Evolutionary conservation across 2,113 vertebrate genomes (phyloP).

Genomic region (Stercorarius parasiticus): DNA sequence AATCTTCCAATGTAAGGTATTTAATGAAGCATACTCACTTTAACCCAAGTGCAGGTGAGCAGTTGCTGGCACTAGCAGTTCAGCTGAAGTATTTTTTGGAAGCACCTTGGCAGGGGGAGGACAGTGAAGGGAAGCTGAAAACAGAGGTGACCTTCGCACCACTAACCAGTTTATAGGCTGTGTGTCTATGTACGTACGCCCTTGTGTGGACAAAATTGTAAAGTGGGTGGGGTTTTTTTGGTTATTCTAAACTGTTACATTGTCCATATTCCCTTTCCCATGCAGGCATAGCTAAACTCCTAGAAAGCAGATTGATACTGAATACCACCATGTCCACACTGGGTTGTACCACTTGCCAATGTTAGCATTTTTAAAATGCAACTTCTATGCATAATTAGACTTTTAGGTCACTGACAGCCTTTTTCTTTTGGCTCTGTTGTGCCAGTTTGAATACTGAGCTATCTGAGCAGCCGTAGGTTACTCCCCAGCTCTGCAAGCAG

Average conservation of each 20-base stretch:
- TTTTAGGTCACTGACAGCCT: neutral
- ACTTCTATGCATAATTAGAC: neutral
- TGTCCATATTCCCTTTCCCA: neutral
- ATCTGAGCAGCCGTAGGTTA: neutral
- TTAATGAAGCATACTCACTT: neutral
- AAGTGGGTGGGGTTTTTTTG: no score
- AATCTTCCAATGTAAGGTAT: accelerated
- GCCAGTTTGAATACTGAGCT: neutral
- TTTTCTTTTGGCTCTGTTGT: neutral
- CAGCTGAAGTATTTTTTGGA: neutral
- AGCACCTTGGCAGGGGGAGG: neutral
- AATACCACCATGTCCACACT: accelerated
- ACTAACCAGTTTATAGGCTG: neutral
- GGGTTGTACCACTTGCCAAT: neutral
- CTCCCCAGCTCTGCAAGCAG: neutral
- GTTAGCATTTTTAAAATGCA: neutral
- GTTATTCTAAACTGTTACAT: accelerated
- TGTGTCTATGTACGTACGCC: accelerated
- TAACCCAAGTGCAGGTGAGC: neutral
- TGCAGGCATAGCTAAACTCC: neutral
- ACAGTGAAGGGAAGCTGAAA: neutral
- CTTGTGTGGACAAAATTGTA: neutral
- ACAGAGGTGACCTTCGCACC: neutral
- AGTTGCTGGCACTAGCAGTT: neutral
- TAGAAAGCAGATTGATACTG: neutral